A percentile compares a stretch with the other conserved stretches of the same genome.
Evolutionary conservation across 2,888 invertebrate species (phyloP).

Genomic region (Hydroisotoma schaefferi): DNA sequence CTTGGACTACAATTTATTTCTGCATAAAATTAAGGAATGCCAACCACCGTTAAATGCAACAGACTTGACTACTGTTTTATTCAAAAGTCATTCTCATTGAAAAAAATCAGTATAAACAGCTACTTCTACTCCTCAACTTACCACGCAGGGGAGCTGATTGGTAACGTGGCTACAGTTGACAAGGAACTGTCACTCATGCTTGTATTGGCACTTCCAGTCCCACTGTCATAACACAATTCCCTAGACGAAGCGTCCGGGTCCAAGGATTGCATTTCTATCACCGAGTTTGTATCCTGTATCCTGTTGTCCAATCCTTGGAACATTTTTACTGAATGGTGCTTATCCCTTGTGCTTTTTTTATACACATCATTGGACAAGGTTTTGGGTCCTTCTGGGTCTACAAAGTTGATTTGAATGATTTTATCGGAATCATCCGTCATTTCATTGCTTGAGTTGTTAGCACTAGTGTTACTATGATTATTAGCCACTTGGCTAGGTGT

Average conservation of each 20-base stretch:
- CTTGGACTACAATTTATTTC: too few relatives aligned
- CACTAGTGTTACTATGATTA: constrained; percentile 59
- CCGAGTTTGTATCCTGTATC: background rate
- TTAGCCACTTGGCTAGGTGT: constrained; percentile 72
- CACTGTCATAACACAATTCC: constrained; percentile 32
- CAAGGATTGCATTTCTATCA: background rate
- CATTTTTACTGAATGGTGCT: background rate
- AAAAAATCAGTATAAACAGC: background rate
- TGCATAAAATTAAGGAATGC: too few relatives aligned
- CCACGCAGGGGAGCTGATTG: constrained; percentile 43
- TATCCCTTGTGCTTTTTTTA: background rate
- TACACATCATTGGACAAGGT: background rate
- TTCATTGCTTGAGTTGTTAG: constrained; percentile 2
- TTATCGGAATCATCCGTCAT: too few relatives aligned
- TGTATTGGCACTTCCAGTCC: constrained; percentile 36
- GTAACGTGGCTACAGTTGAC: constrained; percentile 30
- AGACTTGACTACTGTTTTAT: too few relatives aligned
- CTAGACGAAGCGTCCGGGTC: background rate
- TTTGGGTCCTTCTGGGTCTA: constrained; percentile 2
- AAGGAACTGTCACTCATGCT: constrained; percentile 37
- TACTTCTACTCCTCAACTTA: constrained; percentile 19
- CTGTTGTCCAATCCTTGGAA: background rate
- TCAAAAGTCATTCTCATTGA: too few relatives aligned
- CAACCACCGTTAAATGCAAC: too few relatives aligned
- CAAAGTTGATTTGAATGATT: background rate